Base-by-base conservation (phyloP, 2,797 vertebrate genomes). In the Capromys pilorides region DNA sequence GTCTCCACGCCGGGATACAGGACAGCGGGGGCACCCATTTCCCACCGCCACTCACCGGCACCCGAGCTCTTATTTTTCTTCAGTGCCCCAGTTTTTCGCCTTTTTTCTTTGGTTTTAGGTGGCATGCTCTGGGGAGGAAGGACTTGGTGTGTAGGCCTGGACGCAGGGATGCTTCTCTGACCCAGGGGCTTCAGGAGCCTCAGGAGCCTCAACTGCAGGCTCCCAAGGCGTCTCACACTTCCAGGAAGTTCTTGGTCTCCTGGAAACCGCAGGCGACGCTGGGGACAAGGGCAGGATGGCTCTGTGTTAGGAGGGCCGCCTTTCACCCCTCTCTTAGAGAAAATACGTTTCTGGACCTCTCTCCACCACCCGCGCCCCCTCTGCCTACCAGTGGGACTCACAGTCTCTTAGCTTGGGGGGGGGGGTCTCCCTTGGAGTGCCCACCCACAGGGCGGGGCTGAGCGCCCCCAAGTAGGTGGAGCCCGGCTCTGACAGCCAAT, bases 31-130 rank as follows among this genome's bases (percentile, higher is more conserved):
- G 22, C 33, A 62, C 75, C 10, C 18, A 9, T 75, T 0, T 19
- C 80, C 79, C 9, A 8, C 26, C 0, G 36, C 11, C 6, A 75
- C 96, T 97, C 96, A 98, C 98, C 98, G 95, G 97, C 95, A 77
- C 88, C 94, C 1, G 14, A 11, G 6, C 96, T 45, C 57, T 95
- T 98, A 94, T 98, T 98, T 90, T 97, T 97, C 90, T 96, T 98
- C 82, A 97, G 97, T 67, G 97, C 94, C 11, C 11, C 95, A 73
- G 94, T 97, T 98, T 97, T 98, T 96, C 33, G 98, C 73, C 94
- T 94, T 85, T 97, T 98, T 22, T 69, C 91, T 96, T 97, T 98
- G 88, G 96, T 98, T 94, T 98, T 98, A 28, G 97, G 98, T 64
- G 98, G 97, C 98, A 98, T 87, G 75, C 85, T 75, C 83, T 94